These are phyloP conservation scores for Platycnemis pennipes DNA, from an alignment of 2,888 invertebrate genomes.

Conservation along the genomic window DNA sequence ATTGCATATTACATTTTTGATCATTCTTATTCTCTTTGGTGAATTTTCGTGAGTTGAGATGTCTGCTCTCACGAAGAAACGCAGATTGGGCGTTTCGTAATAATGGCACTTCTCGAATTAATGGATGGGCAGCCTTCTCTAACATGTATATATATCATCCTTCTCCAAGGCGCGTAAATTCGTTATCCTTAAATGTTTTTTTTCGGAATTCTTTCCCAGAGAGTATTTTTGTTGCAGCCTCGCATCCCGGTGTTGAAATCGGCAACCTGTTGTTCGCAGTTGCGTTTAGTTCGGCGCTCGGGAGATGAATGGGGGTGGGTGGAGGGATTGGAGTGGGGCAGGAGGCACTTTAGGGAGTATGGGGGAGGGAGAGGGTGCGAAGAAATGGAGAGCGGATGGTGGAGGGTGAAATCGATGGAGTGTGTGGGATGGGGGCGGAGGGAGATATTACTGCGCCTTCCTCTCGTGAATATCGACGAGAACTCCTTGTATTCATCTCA, in stretches of 20 bases:
- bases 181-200: background rate
- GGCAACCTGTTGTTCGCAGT: conserved; percentile 63
- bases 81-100: conserved; percentile 10
- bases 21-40: too few species aligned
- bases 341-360: background rate
- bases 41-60: too few species aligned
- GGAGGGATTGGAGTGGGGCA: background rate
- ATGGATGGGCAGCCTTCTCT: background rate
- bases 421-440: too few species aligned
- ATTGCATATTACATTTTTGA: too few species aligned
- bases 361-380: background rate
- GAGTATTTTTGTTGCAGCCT: conserved; percentile 16
- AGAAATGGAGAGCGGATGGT: background rate
- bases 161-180: background rate
- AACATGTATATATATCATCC: background rate
- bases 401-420: too few species aligned
- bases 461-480: too few species aligned
- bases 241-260: conserved; percentile 47
- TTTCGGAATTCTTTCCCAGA: background rate
- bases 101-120: background rate
- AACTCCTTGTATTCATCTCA: too few species aligned
- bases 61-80: background rate
- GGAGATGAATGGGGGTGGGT: background rate
- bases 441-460: too few species aligned
- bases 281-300: conserved; percentile 34